Conservation (phyloP, 2,888 invertebrate species). For the Oscheius sp. region DNA sequence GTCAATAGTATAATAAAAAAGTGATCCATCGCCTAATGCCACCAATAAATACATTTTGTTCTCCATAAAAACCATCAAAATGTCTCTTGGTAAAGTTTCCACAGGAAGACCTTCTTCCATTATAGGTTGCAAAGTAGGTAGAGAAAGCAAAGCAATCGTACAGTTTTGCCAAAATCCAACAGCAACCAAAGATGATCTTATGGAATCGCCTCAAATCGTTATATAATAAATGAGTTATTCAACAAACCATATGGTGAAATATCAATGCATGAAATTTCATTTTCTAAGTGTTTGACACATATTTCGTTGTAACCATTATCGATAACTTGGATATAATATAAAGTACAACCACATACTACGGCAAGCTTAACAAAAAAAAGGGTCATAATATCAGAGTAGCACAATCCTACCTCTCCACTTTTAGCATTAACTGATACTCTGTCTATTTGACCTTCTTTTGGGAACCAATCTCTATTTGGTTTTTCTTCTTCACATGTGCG, state of each 20-base stretch:
- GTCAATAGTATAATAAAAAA: slow-evolving; percentile 83
- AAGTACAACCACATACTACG: slow-evolving; percentile 41
- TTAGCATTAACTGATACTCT: slow-evolving; percentile 66
- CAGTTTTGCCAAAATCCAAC: slow-evolving; percentile 98
- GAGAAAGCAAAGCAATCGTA: slow-evolving; percentile 84
- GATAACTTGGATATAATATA: slow-evolving; percentile 45
- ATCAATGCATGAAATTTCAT: slow-evolving; percentile 95
- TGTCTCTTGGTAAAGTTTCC: slow-evolving; percentile 94
- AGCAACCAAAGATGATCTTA: slow-evolving; percentile 78
- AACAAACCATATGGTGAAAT: slow-evolving; percentile 79
- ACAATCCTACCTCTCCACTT: slow-evolving; percentile 63
- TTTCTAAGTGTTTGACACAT: slow-evolving; percentile 78
- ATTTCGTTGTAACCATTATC: slow-evolving; percentile 77
- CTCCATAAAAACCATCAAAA: slow-evolving; percentile 92
- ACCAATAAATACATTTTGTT: slow-evolving; percentile 78
- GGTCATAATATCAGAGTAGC: background rate
- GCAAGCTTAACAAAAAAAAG: slow-evolving; percentile 44
- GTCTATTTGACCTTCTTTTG: slow-evolving; percentile 37
- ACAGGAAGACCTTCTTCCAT: slow-evolving; percentile 48
- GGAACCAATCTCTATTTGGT: slow-evolving; percentile 51
- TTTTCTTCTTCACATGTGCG: slow-evolving; percentile 79
- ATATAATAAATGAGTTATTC: background rate
- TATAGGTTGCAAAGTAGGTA: slow-evolving; percentile 80
- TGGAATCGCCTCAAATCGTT: slow-evolving; percentile 31
- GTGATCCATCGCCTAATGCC: slow-evolving; percentile 95